A percentile compares a stretch with the other conserved stretches of the same genome.
Conservation (phyloP, 2,797 vertebrate genomes). For the Danio albolineatus region DNA sequence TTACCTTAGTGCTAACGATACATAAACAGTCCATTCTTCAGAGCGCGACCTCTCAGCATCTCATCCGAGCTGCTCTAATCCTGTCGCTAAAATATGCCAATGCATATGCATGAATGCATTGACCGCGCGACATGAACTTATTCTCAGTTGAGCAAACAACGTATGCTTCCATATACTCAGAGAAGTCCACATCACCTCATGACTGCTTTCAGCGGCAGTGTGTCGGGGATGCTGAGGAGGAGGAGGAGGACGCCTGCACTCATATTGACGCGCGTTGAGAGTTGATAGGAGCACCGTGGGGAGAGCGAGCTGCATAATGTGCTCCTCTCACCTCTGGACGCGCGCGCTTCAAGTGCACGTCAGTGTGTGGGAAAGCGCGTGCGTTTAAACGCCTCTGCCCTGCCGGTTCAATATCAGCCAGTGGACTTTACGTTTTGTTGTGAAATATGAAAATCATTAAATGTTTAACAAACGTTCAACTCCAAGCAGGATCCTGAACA, state of each 20-base stretch:
- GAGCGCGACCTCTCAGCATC: constrained; percentile 50
- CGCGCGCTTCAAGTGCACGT: constrained; percentile 4
- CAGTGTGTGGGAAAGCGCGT: constrained; percentile 11
- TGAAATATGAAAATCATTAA: neutral
- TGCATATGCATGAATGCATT: neutral
- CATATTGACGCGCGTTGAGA: constrained; percentile 39
- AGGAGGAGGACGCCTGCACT: constrained; percentile 37
- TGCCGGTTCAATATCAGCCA: neutral
- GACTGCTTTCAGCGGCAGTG: neutral
- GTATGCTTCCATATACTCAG: neutral
- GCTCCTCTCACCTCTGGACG: constrained; percentile 29
- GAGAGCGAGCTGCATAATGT: constrained; percentile 17
- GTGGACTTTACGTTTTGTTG: neutral
- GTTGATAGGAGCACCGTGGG: constrained; percentile 13
- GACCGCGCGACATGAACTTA: constrained; percentile 40
- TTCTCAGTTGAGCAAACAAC: constrained; percentile 39
- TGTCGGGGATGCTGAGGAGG: constrained; percentile 37
- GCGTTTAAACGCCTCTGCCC: constrained; percentile 24
- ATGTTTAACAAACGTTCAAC: neutral
- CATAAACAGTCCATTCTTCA: constrained; percentile 80
- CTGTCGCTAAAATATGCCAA: constrained; percentile 51
- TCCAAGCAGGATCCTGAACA: neutral
- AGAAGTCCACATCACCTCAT: constrained; percentile 19
- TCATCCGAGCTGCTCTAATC: constrained; percentile 62
- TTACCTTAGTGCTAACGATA: constrained; percentile 81